Percentiles rank a stretch among this genome's conserved stretches.
Conservation (phyloP, 2,113 vertebrate species). For the Ornithorhynchus anatinus region DNA sequence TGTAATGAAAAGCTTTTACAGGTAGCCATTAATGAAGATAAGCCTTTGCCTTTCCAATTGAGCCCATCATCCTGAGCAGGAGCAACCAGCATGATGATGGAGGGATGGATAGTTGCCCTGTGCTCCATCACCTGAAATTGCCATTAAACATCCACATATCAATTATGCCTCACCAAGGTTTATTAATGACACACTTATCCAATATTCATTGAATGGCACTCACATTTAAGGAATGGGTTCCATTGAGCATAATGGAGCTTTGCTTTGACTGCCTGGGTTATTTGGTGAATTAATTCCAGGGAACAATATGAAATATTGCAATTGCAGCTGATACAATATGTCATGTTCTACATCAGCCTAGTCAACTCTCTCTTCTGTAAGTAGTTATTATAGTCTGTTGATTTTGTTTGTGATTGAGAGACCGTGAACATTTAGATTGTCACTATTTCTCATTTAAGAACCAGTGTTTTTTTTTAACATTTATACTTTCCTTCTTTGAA, state of each 20-base stretch:
- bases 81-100: neutral
- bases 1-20: constrained; percentile 34
- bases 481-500: neutral
- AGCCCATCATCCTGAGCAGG: neutral
- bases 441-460: neutral
- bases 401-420: neutral
- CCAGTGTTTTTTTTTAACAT: neutral
- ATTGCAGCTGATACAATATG: constrained; percentile 9
- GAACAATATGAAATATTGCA: constrained; percentile 32
- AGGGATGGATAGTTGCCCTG: neutral
- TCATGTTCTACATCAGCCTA: constrained; percentile 5
- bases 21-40: constrained; percentile 37
- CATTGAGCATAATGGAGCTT: constrained; percentile 13
- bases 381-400: neutral
- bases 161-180: constrained; percentile 39
- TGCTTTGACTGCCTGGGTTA: constrained; percentile 41
- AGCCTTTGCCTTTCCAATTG: constrained; percentile 21
- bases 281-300: constrained; percentile 43
- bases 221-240: constrained; percentile 37
- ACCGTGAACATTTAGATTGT: too few species aligned
- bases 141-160: constrained; percentile 39
- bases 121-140: constrained; percentile 20
- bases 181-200: constrained; percentile 57
- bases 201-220: constrained; percentile 49
- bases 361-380: neutral